A percentile compares a stretch with the other conserved stretches of the same genome.
Conservation (phyloP, 2,797 vertebrate species). For the Enteromius fasciolatus region DNA sequence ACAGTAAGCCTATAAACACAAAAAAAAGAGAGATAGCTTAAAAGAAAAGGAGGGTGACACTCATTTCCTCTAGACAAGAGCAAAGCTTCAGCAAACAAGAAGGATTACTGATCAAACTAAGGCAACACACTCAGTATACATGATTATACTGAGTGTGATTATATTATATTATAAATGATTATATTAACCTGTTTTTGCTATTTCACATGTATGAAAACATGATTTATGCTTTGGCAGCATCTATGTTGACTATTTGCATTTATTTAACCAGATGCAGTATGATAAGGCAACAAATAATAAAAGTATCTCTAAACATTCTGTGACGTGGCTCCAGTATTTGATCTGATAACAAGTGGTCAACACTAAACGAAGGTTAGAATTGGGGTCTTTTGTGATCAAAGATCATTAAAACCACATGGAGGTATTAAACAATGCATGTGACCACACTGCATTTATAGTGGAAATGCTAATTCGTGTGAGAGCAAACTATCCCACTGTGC, state of each 20-base stretch:
- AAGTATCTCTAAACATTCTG: not conserved
- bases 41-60: not conserved
- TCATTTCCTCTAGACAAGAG: not conserved
- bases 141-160: no score
- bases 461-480: not conserved
- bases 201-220: not conserved
- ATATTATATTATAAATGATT: no score
- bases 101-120: not conserved
- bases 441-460: not conserved
- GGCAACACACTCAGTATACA: not conserved
- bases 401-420: not conserved
- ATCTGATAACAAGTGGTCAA: not conserved
- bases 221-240: not conserved
- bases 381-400: not conserved
- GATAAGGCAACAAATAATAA: not conserved
- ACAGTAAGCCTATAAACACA: not conserved
- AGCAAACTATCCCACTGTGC: not conserved
- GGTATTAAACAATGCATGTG: not conserved
- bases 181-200: constrained; percentile 3
- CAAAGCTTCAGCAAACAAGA: constrained; percentile 2
- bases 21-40: not conserved
- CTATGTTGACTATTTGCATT: not conserved
- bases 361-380: not conserved
- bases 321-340: not conserved
- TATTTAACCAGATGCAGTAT: not conserved